Conservation (phyloP, 2,797 vertebrate genomes). For the Pseudotriccus pelzelni region DNA sequence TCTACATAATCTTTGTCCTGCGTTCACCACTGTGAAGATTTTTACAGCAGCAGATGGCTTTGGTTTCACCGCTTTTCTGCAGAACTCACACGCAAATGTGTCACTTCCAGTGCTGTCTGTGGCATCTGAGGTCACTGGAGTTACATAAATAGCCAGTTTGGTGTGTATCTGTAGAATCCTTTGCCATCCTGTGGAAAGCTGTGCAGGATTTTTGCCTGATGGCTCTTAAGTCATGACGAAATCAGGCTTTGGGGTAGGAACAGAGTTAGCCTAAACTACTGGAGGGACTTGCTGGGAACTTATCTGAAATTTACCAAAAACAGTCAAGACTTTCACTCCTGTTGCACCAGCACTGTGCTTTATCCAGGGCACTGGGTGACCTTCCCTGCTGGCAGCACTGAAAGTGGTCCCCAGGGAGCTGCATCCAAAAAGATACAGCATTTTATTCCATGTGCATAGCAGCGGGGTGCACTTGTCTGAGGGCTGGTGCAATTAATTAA, state of each 20-base stretch:
- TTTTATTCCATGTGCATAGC: neutral
- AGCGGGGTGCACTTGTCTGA: neutral
- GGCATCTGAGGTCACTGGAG: neutral
- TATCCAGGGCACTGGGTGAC: neutral
- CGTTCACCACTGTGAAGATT: neutral
- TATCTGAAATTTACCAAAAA: neutral
- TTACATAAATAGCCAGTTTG: neutral
- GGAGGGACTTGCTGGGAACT: neutral
- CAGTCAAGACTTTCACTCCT: neutral
- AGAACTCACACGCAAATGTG: neutral
- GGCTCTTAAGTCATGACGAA: neutral
- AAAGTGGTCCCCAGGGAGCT: neutral
- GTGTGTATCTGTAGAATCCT: neutral
- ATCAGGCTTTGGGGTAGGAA: neutral
- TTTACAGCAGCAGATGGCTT: neutral
- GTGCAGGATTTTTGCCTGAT: neutral
- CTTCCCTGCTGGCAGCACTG: neutral
- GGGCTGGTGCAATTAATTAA: constrained; percentile 13
- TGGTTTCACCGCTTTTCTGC: neutral
- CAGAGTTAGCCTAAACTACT: neutral
- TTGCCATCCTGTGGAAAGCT: neutral
- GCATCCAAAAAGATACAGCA: neutral
- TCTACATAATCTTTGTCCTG: neutral
- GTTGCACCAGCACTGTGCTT: neutral
- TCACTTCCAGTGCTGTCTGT: neutral